Percentiles rank a stretch among this genome's conserved stretches.
Conservation (phyloP, 2,797 vertebrate species). For the Tangara arthus region DNA sequence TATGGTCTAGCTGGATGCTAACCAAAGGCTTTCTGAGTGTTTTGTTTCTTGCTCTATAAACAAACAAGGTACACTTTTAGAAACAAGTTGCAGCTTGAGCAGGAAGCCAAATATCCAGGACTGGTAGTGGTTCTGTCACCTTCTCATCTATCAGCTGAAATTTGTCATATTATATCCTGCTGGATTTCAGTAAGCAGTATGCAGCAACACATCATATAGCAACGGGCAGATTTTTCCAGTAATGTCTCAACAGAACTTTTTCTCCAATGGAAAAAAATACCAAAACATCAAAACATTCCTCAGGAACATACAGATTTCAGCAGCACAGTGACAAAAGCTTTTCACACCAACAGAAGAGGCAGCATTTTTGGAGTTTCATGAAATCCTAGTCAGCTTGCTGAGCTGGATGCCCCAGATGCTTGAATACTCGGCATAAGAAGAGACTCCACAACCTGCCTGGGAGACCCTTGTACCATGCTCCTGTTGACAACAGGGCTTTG, state of each 20-base stretch:
- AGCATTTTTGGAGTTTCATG: background rate
- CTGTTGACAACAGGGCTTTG: background rate
- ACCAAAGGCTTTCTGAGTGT: background rate
- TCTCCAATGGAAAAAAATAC: background rate
- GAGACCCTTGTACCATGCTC: rapidly evolving
- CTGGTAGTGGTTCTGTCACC: background rate
- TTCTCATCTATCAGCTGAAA: conserved; percentile 26
- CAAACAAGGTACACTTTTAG: conserved; percentile 7
- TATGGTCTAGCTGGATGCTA: background rate
- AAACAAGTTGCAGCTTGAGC: conserved; percentile 9
- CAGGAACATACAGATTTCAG: background rate
- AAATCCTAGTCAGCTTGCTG: background rate
- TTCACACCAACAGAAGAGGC: background rate
- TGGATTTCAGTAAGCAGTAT: background rate
- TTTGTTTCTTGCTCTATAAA: conserved; percentile 7
- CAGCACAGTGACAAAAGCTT: background rate
- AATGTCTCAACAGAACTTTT: background rate
- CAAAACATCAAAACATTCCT: background rate
- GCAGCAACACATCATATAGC: background rate
- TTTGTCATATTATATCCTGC: background rate
- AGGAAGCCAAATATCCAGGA: conserved; percentile 6
- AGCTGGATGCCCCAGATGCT: background rate
- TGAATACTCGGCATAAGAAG: background rate
- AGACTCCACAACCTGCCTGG: background rate
- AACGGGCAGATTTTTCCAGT: background rate